A percentile compares a stretch with the other conserved stretches of the same genome.
Conservation (phyloP, 2,797 vertebrate species). For the Poecilia wingei region DNA sequence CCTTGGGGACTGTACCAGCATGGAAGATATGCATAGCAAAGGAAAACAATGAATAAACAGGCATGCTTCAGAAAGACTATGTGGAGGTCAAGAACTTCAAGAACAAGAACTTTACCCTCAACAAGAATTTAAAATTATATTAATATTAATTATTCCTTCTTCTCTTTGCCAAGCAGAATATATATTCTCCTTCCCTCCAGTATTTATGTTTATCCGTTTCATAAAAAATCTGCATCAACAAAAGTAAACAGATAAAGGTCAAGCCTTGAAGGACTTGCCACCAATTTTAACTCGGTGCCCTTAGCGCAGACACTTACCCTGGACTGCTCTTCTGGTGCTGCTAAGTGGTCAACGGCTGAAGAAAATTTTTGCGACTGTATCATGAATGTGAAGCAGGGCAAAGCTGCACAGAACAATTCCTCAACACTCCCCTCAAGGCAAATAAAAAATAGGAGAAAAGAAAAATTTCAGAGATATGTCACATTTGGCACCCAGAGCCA, state of each 20-base stretch:
- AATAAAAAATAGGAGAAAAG: constrained; percentile 20
- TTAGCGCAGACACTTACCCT: constrained; percentile 61
- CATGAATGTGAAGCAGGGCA: constrained; percentile 64
- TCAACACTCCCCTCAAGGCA: constrained; percentile 37
- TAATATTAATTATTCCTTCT: constrained; percentile 36
- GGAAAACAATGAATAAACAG: constrained; percentile 30
- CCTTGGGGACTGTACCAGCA: constrained; percentile 50
- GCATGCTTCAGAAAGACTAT: constrained; percentile 14
- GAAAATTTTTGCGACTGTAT: constrained; percentile 41
- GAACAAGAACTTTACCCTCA: constrained; percentile 1
- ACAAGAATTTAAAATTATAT: constrained; percentile 22
- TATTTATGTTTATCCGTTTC: constrained; percentile 37
- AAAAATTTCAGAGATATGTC: constrained; percentile 14
- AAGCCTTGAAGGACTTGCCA: constrained; percentile 35
- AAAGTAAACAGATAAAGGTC: constrained; percentile 31
- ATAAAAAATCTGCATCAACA: constrained; percentile 23
- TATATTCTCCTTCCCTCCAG: constrained; percentile 14
- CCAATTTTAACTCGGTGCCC: constrained; percentile 45
- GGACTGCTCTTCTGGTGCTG: constrained; percentile 34
- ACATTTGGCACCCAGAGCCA: constrained; percentile 31
- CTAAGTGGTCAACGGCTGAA: constrained; percentile 45
- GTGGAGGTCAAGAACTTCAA: constrained; percentile 33
- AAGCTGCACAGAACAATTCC: constrained; percentile 35
- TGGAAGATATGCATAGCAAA: constrained; percentile 50
- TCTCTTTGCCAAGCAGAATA: background rate